phyloP scores from a whole-genome alignment of 2,797 vertebrate species.

The Megaceryle alcyon region DNA sequence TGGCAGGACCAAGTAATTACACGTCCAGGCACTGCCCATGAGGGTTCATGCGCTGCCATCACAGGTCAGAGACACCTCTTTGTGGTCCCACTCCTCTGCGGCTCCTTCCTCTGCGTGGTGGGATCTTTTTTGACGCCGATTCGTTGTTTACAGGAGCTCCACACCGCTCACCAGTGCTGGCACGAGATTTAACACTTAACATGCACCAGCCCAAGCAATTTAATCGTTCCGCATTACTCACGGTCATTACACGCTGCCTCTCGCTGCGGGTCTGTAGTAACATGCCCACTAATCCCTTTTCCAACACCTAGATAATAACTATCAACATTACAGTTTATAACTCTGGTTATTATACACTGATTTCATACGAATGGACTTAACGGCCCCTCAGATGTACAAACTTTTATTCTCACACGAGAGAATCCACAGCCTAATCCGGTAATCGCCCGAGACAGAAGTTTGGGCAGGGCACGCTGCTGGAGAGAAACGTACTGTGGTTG shows the following conservation, averaged over 20 bases:
- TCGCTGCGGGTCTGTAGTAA: neutral
- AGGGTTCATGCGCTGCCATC: neutral
- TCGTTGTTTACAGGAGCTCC: neutral
- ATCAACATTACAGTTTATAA: neutral
- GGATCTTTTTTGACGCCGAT: neutral
- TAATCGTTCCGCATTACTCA: neutral
- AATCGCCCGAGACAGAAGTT: fast-evolving
- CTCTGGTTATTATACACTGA: neutral
- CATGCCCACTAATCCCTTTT: neutral
- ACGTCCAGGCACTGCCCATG: neutral
- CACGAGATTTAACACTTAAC: neutral
- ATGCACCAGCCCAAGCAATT: neutral
- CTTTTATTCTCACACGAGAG: neutral
- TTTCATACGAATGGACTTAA: neutral
- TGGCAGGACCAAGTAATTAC: neutral
- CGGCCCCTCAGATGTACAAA: neutral
- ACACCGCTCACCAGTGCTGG: neutral
- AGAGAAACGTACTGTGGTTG: neutral
- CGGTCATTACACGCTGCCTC: neutral
- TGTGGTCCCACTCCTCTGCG: neutral
- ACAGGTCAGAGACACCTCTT: neutral
- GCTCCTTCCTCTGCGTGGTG: neutral
- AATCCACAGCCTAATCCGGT: neutral
- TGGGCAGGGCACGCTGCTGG: neutral
- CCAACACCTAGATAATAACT: neutral